Evolutionary conservation across 2,113 vertebrate species (phyloP).

Genomic region (Uria aalge): DNA sequence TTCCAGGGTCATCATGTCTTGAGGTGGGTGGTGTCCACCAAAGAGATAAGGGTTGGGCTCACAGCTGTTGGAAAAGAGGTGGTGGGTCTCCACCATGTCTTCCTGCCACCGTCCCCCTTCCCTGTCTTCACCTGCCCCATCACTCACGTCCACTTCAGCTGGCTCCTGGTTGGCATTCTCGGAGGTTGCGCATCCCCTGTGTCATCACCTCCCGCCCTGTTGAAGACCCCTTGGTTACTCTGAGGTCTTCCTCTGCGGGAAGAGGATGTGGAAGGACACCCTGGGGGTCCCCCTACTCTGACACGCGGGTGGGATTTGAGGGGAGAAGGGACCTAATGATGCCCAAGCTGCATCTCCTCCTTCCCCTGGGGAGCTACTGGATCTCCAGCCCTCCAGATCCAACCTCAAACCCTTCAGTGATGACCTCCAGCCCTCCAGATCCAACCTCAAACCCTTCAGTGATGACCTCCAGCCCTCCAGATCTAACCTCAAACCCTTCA

Average conservation of each 20-base stretch:
- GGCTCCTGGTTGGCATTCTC: neutral
- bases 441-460: neutral
- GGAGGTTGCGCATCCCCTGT: accelerated
- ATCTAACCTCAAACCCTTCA: neutral
- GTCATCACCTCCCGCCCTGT: neutral
- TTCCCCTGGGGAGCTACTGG: neutral
- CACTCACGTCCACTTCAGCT: neutral
- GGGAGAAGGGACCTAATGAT: neutral
- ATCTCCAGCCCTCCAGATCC: neutral
- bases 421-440: neutral
- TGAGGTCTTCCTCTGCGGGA: neutral
- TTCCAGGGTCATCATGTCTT: neutral
- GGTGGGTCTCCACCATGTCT: neutral
- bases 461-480: neutral
- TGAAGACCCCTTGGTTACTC: neutral
- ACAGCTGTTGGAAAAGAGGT: neutral
- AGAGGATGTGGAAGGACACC: neutral
- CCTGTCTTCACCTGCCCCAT: neutral
- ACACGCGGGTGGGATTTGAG: neutral
- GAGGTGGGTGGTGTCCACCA: accelerated
- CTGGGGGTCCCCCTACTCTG: neutral
- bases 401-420: neutral
- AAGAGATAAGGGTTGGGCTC: neutral
- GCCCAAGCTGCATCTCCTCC: neutral
- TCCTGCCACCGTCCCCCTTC: neutral